Evolutionary conservation across 2,113 vertebrate genomes (phyloP).

Genomic region (Anguilla rostrata): DNA sequence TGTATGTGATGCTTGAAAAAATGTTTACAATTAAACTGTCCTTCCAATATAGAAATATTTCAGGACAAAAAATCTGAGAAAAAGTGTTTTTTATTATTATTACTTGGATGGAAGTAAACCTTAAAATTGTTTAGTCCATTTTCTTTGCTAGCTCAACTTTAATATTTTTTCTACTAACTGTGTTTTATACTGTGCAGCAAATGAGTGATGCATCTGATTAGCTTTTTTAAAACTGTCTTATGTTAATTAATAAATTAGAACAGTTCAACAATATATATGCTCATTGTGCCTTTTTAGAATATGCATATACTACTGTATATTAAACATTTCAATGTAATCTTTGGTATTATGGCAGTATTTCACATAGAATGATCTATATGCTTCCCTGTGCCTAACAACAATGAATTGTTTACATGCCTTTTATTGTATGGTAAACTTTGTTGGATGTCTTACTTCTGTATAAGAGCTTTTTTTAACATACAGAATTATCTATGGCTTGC

Average conservation of each 20-base stretch:
- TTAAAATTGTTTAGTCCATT: conserved; percentile 8
- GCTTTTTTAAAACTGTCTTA: background rate
- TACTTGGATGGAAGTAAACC: conserved; percentile 7
- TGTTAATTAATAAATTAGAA: background rate
- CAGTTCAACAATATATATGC: background rate
- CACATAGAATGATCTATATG: background rate
- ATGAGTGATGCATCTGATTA: conserved; percentile 5
- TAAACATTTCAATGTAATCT: background rate
- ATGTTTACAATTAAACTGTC: conserved; percentile 23
- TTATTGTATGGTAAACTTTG: background rate
- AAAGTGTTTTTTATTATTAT: background rate
- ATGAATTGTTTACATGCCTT: conserved; percentile 3
- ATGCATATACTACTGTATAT: background rate
- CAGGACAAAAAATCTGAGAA: background rate
- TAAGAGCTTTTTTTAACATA: background rate
- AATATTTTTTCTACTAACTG: background rate
- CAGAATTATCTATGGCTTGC: background rate
- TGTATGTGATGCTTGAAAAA: conserved; percentile 6
- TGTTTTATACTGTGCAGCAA: conserved; percentile 11
- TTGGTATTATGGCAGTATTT: background rate
- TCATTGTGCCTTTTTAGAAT: conserved; percentile 17
- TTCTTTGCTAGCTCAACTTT: background rate
- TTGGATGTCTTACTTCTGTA: background rate
- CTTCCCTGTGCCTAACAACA: background rate
- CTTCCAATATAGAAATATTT: background rate